Evolutionary conservation across 2,888 invertebrate genomes (phyloP).

Genomic region (Dioctria rufipes): DNA sequence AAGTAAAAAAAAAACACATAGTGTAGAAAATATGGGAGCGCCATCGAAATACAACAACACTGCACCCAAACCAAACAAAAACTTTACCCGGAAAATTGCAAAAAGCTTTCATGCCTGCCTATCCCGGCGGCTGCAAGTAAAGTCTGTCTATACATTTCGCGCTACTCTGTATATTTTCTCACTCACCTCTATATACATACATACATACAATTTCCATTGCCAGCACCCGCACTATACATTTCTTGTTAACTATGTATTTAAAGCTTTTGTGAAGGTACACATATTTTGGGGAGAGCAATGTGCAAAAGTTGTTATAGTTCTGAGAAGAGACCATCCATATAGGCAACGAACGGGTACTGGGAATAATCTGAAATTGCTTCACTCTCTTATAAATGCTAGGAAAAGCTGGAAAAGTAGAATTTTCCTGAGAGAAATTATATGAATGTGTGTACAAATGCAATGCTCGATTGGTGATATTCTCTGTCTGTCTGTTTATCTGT

Average conservation of each 20-base stretch:
- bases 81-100: conserved; percentile 35
- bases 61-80: not conserved
- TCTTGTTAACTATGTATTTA: too few species aligned
- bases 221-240: not conserved
- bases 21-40: too few species aligned
- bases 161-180: conserved; percentile 11
- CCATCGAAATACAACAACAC: too few species aligned
- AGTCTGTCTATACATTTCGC: conserved; percentile 8
- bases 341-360: too few species aligned
- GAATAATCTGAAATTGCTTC: too few species aligned
- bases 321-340: too few species aligned
- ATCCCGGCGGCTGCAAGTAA: not conserved
- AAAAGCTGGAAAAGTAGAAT: conserved; percentile 10
- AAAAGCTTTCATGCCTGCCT: not conserved
- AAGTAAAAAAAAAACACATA: too few species aligned
- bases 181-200: not conserved
- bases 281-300: too few species aligned
- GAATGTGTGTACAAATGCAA: conserved; percentile 13
- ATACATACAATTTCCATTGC: not conserved
- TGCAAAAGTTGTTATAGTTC: too few species aligned
- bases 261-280: too few species aligned
- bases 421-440: conserved; percentile 1
- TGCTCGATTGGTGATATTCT: not conserved
- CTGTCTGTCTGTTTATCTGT: too few species aligned
- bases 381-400: not conserved